Conservation (phyloP, 2,888 invertebrate genomes). For the Glyphotaelius pellucidus region DNA sequence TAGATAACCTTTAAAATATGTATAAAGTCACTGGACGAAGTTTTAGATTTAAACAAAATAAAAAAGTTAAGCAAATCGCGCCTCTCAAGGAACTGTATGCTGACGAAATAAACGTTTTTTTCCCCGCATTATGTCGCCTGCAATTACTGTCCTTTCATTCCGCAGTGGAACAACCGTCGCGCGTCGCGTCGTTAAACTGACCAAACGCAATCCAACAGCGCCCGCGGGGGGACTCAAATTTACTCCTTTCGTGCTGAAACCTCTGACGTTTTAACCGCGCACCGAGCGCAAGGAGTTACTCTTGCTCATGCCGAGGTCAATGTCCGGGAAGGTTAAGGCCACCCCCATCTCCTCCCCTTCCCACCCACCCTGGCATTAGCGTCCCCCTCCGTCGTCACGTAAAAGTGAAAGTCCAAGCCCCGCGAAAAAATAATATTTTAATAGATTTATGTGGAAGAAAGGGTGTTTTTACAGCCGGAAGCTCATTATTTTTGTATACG, state of each 20-base stretch:
- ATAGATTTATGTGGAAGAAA: not conserved
- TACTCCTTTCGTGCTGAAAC: constrained; percentile 17
- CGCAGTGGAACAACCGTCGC: constrained; percentile 9
- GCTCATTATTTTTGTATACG: not conserved
- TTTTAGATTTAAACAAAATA: not conserved
- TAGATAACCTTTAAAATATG: not conserved
- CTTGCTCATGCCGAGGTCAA: constrained; percentile 52
- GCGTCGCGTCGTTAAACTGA: constrained; percentile 32
- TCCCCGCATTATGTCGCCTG: not conserved
- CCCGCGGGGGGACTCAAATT: constrained; percentile 12
- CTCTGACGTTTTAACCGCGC: constrained; percentile 52
- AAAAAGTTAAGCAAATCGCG: not conserved
- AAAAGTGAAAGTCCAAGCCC: constrained; percentile 19
- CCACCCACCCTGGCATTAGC: not conserved
- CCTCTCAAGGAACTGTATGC: not conserved
- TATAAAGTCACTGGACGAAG: not conserved
- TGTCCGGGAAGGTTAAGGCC: constrained; percentile 60
- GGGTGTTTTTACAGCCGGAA: not conserved
- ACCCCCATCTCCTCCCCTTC: not conserved
- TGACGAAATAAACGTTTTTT: not conserved
- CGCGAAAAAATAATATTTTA: not conserved
- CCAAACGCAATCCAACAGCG: constrained; percentile 30
- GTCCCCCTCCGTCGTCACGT: constrained; percentile 1
- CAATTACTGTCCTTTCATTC: not conserved
- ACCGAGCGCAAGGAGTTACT: constrained; percentile 44